Evolutionary conservation across 2,113 vertebrate species (phyloP), one percentile per base, ranked within the genome.

Genomic region (Ahaetulla prasina): DNA sequence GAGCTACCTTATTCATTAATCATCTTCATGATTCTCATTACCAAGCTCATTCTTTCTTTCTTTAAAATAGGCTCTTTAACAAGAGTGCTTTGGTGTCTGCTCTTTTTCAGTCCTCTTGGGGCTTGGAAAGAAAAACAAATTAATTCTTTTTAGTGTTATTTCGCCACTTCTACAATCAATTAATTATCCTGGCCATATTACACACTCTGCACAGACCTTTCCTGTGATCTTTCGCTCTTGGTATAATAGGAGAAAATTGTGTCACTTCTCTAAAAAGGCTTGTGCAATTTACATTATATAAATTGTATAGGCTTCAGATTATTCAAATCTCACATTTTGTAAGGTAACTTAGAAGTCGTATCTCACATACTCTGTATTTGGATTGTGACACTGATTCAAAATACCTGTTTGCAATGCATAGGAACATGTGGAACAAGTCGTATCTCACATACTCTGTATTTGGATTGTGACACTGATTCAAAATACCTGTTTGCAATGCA

Each of bases 121-220:
- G 91, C 49, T 92, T 86, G 35, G 93, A 92, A 86, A 47, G 4
- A 86, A 49, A 88, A 94, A 43, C 0, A 7, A 45, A 0, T 85
- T 1, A 35, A 89, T 93, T 90, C 91, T 35, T 93, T 53, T 84
- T 0, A 0, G 93, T 90, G 20, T 25, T 4, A 53, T 87, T 91
- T 88, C 27, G 91, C 0, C 92, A 60, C 9, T 3, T 27, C 7
- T 22, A 0, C 3, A 47, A 16, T 52, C 92, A 45, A 2, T 84
- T 93, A 20, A 49, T 90, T 52, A 93, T 94, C 35, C 11, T 94
- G 87, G 57, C 14, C 55, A 27, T 93, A 74, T 87, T 94, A 91
- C 57, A 55, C 27, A 88, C 2, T 12, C 1, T 57, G 11, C 39
- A 0, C 0, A 85, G 22, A 91, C 49, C 91, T 94, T 47, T 85